Conservation (phyloP, 1,140 invertebrate genomes). For the Atta texana region DNA sequence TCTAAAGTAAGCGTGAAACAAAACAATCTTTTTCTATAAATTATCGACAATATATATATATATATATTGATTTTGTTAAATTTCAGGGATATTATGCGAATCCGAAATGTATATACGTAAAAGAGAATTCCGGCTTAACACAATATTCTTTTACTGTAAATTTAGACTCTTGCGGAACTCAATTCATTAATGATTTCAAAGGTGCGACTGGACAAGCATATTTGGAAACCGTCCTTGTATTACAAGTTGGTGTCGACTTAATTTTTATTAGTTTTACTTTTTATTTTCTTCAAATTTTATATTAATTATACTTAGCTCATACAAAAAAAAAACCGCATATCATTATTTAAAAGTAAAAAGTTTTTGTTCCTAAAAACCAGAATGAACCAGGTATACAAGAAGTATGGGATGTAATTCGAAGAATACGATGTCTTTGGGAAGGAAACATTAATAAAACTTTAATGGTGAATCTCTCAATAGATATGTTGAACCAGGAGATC, state of each 20-base stretch:
- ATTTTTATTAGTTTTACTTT: background rate
- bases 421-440: slow-evolving; percentile 93
- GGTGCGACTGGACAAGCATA: slow-evolving; percentile 91
- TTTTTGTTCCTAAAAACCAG: slow-evolving; percentile 74
- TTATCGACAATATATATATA: background rate
- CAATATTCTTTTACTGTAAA: slow-evolving; percentile 92
- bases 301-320: background rate
- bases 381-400: slow-evolving; percentile 94
- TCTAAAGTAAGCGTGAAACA: slow-evolving; percentile 88
- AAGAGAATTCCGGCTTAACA: slow-evolving; percentile 89
- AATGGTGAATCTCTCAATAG: slow-evolving; percentile 91
- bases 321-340: background rate
- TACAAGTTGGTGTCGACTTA: slow-evolving; percentile 85
- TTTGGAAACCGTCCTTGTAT: slow-evolving; percentile 92
- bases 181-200: slow-evolving; percentile 92
- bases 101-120: slow-evolving; percentile 91
- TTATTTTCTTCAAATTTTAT: background rate
- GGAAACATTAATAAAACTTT: slow-evolving; percentile 92
- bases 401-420: slow-evolving; percentile 93
- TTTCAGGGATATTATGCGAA: slow-evolving; percentile 89
- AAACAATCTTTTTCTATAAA: background rate
- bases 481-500: slow-evolving; percentile 92
- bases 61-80: background rate
- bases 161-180: slow-evolving; percentile 92
- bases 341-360: slow-evolving; percentile 9